Percentiles rank a stretch among this genome's conserved stretches.
Conservation (phyloP, 2,888 invertebrate species). For the Myathropa florea region DNA sequence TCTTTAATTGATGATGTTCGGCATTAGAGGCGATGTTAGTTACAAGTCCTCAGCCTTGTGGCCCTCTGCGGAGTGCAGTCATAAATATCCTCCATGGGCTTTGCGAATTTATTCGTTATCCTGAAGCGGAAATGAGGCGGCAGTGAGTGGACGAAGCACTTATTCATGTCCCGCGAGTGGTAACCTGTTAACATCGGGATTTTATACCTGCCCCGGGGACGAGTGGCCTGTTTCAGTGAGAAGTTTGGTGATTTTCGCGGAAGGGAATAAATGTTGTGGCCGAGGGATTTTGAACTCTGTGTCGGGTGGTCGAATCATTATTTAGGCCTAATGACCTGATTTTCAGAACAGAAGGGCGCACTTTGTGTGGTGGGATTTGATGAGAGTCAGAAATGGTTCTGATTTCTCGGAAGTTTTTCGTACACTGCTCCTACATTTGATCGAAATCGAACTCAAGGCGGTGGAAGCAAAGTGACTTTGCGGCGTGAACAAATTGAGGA, state of each 20-base stretch:
- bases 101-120: neutral
- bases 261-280: too few species aligned
- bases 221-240: neutral
- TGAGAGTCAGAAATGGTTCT: too few species aligned
- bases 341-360: too few species aligned
- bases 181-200: neutral
- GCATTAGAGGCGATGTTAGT: neutral
- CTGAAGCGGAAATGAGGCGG: neutral
- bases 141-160: neutral
- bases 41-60: neutral
- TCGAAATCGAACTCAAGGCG: too few species aligned
- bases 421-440: too few species aligned
- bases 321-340: too few species aligned
- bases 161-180: neutral
- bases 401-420: too few species aligned
- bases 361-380: too few species aligned
- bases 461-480: too few species aligned
- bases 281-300: neutral
- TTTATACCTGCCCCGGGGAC: neutral
- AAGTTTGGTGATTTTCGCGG: neutral
- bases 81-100: conserved; percentile 24
- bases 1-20: neutral
- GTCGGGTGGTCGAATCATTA: too few species aligned
- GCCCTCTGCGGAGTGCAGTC: neutral
- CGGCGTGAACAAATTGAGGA: too few species aligned